These are phyloP conservation scores for Boloria selene DNA, from an alignment of 2,888 invertebrate species.

Conservation along the genomic window DNA sequence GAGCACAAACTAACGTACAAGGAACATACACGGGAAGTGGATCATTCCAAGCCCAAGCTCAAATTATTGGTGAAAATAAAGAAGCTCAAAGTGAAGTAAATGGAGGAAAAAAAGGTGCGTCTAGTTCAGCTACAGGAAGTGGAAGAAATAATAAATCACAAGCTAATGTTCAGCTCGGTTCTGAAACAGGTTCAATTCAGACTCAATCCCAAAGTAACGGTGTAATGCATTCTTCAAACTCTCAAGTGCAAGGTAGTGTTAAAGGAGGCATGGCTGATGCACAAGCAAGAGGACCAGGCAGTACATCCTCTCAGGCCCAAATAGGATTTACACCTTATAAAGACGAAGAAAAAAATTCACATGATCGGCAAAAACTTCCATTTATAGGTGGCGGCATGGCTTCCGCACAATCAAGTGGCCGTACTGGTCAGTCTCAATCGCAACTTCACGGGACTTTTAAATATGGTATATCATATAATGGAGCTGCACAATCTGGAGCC, in stretches of 20 bases:
- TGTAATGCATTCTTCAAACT: slow-evolving; percentile 88
- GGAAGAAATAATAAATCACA: slow-evolving; percentile 89
- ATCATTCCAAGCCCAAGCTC: slow-evolving; percentile 91
- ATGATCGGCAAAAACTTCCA: slow-evolving; percentile 77
- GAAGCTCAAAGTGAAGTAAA: slow-evolving; percentile 87
- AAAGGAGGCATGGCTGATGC: slow-evolving; percentile 93
- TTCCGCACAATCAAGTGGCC: slow-evolving; percentile 88
- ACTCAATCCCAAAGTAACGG: slow-evolving; percentile 90
- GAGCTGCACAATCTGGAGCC: slow-evolving; percentile 92
- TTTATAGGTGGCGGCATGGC: slow-evolving; percentile 90
- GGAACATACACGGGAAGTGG: slow-evolving; percentile 90
- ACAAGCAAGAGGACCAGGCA: slow-evolving; percentile 91
- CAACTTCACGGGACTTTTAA: slow-evolving; percentile 91
- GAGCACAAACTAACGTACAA: slow-evolving; percentile 91
- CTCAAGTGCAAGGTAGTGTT: slow-evolving; percentile 90
- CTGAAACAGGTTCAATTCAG: slow-evolving; percentile 88
- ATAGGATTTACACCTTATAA: slow-evolving; percentile 91
- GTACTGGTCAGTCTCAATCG: slow-evolving; percentile 90
- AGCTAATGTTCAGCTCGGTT: slow-evolving; percentile 88
- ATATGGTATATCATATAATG: slow-evolving; percentile 89
- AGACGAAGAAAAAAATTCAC: slow-evolving; percentile 79
- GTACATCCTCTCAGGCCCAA: slow-evolving; percentile 93
- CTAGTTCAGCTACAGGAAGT: slow-evolving; percentile 88
- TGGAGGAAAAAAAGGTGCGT: slow-evolving; percentile 88
- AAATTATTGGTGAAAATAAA: slow-evolving; percentile 88